Evolutionary conservation across 2,888 invertebrate species (phyloP).

Genomic region (Leucoma salicis): DNA sequence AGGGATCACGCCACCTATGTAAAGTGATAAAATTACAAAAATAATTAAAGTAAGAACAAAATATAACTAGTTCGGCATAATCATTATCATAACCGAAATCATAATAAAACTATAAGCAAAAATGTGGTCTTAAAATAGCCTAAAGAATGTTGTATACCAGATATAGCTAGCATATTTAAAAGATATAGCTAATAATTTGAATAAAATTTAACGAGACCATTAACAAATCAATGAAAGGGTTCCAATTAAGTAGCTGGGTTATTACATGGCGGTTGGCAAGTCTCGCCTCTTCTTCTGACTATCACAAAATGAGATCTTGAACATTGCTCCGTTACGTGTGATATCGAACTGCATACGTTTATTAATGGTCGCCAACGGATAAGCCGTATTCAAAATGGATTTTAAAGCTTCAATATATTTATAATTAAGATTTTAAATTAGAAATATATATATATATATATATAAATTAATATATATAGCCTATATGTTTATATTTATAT

Average conservation of each 20-base stretch:
- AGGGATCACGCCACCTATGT: neutral
- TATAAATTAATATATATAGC: no score
- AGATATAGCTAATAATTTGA: constrained; percentile 50
- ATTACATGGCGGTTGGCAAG: constrained; percentile 56
- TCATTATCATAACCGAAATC: no score
- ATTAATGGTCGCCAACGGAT: constrained; percentile 30
- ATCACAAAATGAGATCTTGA: constrained; percentile 72
- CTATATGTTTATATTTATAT: no score
- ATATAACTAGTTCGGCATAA: no score
- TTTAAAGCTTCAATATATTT: constrained; percentile 16
- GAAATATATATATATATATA: no score
- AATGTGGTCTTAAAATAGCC: constrained; percentile 12
- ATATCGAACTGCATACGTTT: constrained; percentile 36
- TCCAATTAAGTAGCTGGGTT: constrained; percentile 69
- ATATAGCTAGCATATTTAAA: constrained; percentile 46
- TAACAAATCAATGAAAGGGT: constrained; percentile 69
- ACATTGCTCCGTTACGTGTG: constrained; percentile 42
- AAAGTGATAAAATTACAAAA: neutral
- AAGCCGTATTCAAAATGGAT: constrained; percentile 27
- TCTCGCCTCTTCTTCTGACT: constrained; percentile 50
- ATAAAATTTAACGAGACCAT: constrained; percentile 64
- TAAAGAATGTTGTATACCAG: constrained; percentile 33
- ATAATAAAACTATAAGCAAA: constrained; percentile 3
- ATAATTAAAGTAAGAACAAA: neutral
- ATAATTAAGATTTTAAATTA: neutral